These are phyloP conservation scores for Plutomurus gul DNA, from an alignment of 1,140 invertebrate species.

Conservation along the genomic window DNA sequence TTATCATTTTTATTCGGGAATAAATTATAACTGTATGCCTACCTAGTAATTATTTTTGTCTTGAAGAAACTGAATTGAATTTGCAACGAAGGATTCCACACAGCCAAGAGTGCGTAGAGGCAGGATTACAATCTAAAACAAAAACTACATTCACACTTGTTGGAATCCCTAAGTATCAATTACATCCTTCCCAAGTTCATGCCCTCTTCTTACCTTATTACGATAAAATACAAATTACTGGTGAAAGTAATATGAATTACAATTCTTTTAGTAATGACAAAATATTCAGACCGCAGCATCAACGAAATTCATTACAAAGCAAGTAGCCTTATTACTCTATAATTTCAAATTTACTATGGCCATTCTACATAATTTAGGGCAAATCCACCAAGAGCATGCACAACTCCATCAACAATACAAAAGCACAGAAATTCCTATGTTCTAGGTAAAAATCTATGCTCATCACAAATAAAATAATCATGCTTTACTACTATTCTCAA, in stretches of 20 bases:
- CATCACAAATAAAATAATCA: conserved; percentile 23
- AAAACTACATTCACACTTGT: not conserved
- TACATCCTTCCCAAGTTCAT: not conserved
- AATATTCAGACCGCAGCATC: conserved; percentile 22
- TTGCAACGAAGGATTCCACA: no score
- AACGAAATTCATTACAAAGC: no score
- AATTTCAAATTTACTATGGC: no score
- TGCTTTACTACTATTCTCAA: not conserved
- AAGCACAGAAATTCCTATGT: not conserved
- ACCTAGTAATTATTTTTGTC: no score
- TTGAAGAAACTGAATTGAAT: no score
- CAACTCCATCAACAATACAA: not conserved
- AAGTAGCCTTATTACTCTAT: no score
- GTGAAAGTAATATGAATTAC: conserved; percentile 25
- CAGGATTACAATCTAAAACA: no score
- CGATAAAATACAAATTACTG: not conserved
- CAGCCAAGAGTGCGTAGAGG: no score
- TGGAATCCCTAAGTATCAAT: no score
- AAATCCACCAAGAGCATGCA: not conserved
- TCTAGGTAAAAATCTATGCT: conserved; percentile 14
- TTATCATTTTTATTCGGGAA: no score
- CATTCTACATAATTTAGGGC: no score
- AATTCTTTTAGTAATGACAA: conserved; percentile 1
- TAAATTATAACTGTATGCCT: no score
- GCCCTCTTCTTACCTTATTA: not conserved